phyloP scores from a whole-genome alignment of 2,888 invertebrate genomes.

The Gerosis bhagava region DNA sequence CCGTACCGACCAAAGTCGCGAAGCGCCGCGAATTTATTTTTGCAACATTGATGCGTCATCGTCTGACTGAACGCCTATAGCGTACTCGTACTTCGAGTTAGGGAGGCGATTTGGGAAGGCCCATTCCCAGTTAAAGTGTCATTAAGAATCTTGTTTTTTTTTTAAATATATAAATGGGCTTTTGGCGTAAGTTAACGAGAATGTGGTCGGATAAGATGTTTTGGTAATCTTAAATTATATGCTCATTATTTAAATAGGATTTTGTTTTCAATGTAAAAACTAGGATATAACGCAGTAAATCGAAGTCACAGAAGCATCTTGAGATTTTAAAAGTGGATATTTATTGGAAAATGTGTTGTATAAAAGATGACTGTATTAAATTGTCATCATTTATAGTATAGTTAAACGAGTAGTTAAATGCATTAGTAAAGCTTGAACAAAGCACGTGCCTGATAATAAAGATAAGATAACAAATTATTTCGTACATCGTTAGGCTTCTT shows the following conservation, averaged over 20 bases:
- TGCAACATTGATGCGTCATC: constrained; percentile 6
- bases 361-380: too few species aligned
- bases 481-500: not conserved
- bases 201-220: not conserved
- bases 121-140: constrained; percentile 2
- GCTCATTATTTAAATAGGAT: too few species aligned
- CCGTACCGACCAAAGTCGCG: too few species aligned
- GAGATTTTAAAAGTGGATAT: too few species aligned
- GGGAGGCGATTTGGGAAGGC: constrained; percentile 9
- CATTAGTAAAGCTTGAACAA: not conserved
- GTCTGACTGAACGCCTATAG: too few species aligned
- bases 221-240: not conserved
- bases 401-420: not conserved
- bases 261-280: too few species aligned
- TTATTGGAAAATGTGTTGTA: too few species aligned
- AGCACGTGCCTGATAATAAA: constrained; percentile 14
- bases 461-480: constrained; percentile 9
- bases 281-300: too few species aligned
- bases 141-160: constrained; percentile 1
- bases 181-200: too few species aligned
- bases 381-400: not conserved
- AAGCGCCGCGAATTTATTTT: too few species aligned
- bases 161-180: not conserved
- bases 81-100: constrained; percentile 2
- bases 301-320: too few species aligned